phyloP scores from a whole-genome alignment of 2,113 vertebrate genomes.

The Hippocampus barbouri region DNA sequence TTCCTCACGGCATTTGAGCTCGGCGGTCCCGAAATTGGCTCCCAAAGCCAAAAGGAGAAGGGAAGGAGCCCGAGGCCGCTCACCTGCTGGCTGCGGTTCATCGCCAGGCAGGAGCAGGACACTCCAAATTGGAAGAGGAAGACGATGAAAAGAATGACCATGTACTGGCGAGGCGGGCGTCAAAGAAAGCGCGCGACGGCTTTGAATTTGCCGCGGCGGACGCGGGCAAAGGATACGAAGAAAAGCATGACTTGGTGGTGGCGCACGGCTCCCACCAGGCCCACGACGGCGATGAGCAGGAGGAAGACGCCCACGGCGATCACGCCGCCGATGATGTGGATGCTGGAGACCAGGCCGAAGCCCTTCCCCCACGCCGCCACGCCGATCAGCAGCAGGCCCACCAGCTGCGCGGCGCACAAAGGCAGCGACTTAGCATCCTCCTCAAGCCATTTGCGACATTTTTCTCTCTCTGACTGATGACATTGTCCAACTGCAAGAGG shows the following conservation, averaged over 20 bases:
- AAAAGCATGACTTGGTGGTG: conserved; percentile 95
- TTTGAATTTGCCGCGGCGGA: neutral
- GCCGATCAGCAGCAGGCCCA: conserved; percentile 85
- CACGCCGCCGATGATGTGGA: conserved; percentile 88
- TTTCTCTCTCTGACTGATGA: no score
- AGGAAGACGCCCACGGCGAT: conserved; percentile 89
- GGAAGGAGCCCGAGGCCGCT: neutral
- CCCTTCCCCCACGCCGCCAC: conserved; percentile 90
- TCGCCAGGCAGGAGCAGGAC: conserved; percentile 86
- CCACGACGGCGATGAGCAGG: conserved; percentile 84
- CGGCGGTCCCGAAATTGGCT: no score
- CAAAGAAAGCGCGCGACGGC: conserved; percentile 39
- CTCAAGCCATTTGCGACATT: no score
- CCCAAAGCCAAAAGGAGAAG: no score
- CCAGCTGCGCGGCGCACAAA: conserved; percentile 70
- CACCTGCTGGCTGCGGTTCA: conserved; percentile 83
- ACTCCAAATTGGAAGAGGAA: conserved; percentile 89
- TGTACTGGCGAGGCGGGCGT: conserved; percentile 76
- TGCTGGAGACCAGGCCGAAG: conserved; percentile 85
- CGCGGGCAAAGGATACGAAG: conserved; percentile 83
- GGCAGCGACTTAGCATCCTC: neutral
- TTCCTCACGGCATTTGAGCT: neutral
- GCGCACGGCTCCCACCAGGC: conserved; percentile 82
- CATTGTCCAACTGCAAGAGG: no score
- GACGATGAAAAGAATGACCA: conserved; percentile 88